A percentile compares a stretch with the other conserved stretches of the same genome.
Conservation (phyloP, 53 echinoderm and acorn worm genomes). For the Holothuria scabra region DNA sequence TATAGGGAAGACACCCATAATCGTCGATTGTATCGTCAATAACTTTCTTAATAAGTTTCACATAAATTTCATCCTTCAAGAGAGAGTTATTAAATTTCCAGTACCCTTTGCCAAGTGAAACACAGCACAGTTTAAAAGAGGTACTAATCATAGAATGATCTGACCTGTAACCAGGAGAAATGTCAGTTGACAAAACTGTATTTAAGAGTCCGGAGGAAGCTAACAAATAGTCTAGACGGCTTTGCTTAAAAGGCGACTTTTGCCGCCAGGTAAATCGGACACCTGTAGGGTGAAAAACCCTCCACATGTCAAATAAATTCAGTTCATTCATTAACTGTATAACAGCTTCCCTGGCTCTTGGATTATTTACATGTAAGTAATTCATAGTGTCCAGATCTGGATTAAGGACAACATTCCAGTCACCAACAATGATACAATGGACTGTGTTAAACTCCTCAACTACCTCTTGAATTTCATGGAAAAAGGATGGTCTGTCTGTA, state of each 20-base stretch:
- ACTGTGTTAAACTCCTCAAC: background rate
- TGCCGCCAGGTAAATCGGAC: too few relatives aligned
- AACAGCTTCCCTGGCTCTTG: constrained; percentile 8
- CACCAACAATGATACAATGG: constrained; percentile 22
- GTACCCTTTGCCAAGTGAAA: background rate
- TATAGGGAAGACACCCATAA: background rate
- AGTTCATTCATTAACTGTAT: constrained; percentile 5
- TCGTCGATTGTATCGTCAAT: background rate
- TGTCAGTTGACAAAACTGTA: background rate
- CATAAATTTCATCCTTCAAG: constrained; percentile 2
- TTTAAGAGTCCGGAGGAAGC: constrained; percentile 9
- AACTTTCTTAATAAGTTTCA: background rate
- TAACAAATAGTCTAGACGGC: constrained; percentile 22
- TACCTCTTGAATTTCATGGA: background rate
- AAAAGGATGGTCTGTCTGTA: constrained; percentile 3
- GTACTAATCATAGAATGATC: constrained; percentile 19
- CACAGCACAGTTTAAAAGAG: background rate
- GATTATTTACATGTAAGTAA: constrained; percentile 30
- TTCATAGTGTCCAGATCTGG: background rate
- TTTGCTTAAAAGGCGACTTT: constrained; percentile 20
- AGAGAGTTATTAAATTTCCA: constrained; percentile 19
- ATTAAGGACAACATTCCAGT: constrained; percentile 32
- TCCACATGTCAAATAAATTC: constrained; percentile 38
- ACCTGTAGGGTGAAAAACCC: too few relatives aligned
- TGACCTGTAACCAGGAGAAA: constrained; percentile 19